Evolutionary conservation across 2,888 invertebrate genomes (phyloP), one percentile per base, ranked within the genome.

Genomic region (Cataglyphis cursor): DNA sequence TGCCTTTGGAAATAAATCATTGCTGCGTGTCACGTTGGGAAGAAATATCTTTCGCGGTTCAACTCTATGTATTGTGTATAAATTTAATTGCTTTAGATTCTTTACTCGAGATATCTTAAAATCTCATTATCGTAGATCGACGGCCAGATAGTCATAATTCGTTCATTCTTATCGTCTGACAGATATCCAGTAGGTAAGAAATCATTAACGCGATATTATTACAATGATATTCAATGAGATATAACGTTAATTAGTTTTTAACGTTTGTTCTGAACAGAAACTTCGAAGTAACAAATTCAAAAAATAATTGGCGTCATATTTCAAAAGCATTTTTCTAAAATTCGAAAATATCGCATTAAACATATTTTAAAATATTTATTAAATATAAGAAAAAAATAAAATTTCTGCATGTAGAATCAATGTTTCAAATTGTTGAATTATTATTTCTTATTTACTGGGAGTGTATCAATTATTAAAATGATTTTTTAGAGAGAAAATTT

Each of bases 11-110:
- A 80, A 80, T 18, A 44, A 44, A 59, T 28, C 51, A 54, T 38
- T 28, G 21, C 31, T 35, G 64, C 1, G 24, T 54, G n/a, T 28
- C 62, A 44, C 35, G 31, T 61, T 38, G 51, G 21, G n/a, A 54
- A 59, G 54, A 21, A 59, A 35, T n/a, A n/a, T n/a, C 15, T 72
- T 59, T 59, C 24, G 57, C 54, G 38, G 28, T 38, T 38, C 70
- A 78, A 72, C 57, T 44, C 57, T 44, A 24, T 18, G 70, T 59
- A 70, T 70, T 76, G 66, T 66, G 66, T 28, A 24, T 44, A 18
- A 24, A 10, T 74, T 80, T 72, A 72, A 76, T 73, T 72, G 15
- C 73, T 28, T 28, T 54, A 64, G 65, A 64, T 64, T 31, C 31
- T 21, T 44, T 41, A 31, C 15, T 74, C 65, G 21, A 51, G 18